phyloP scores from a whole-genome alignment of 2,797 vertebrate genomes.

The Uromys caudimaculatus region DNA sequence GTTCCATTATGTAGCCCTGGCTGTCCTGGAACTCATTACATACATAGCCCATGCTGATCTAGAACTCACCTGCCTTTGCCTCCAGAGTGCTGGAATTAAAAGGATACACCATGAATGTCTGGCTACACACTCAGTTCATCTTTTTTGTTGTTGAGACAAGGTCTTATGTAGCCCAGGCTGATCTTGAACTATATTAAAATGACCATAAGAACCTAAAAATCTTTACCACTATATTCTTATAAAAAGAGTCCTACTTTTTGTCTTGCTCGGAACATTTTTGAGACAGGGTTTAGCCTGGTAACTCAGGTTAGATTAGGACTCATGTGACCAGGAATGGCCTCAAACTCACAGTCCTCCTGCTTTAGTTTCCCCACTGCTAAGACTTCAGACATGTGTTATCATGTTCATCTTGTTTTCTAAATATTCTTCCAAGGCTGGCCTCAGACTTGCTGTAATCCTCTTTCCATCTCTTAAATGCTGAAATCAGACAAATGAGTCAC shows the following conservation, averaged over 20 bases:
- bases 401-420: neutral
- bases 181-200: neutral
- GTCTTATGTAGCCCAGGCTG: neutral
- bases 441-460: neutral
- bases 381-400: neutral
- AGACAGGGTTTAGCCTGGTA: neutral
- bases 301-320: neutral
- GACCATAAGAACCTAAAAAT: slow-evolving; percentile 27
- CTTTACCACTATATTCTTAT: slow-evolving; percentile 33
- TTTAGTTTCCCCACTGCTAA: neutral
- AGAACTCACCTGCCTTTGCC: neutral
- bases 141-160: neutral
- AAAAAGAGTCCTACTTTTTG: neutral
- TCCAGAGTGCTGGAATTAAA: neutral
- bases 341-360: neutral
- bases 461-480: neutral
- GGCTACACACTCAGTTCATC: neutral
- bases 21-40: neutral
- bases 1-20: neutral
- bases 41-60: neutral
- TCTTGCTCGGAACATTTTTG: neutral
- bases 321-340: neutral
- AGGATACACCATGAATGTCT: too few relatives aligned
- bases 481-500: neutral
- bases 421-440: neutral